Base-by-base conservation (phyloP, 2,113 vertebrate genomes). In the Theristicus caerulescens region DNA sequence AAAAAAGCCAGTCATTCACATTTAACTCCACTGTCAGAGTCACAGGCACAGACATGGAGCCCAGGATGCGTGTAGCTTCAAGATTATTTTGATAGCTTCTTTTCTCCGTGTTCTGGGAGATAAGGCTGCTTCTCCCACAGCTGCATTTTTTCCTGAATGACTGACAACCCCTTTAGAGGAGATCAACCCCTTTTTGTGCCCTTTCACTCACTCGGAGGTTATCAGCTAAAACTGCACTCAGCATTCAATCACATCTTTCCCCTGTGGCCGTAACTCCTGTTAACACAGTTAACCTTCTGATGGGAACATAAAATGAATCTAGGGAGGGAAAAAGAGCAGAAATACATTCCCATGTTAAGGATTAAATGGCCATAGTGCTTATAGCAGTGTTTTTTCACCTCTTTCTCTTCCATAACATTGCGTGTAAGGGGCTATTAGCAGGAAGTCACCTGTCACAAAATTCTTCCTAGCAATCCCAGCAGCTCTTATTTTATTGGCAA, bases 221-320 rank as follows among this genome's bases (percentile, higher is more conserved):
- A 98, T 97, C 97, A 95, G 97, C 97, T 95, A 86, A 90, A 96
- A 96, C 96, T 79, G 82, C 94, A 95, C 90, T 96, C 97, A 91
- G 90, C 90, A 73, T 96, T 98, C 97, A 97, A 94, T 93, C 97
- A 96, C 93, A 76, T 96, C 91, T 95, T 97, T 97, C 97, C 96
- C 96, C 94, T 92, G 92, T 94, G 97, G 94, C 96, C 66, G 54
- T 93, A 96, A 93, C 95, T 95, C 92, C 95, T 97, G 83, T 97
- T 95, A 97, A 98, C 96, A 97, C 96, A 97, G 95, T 97, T 97
- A 95, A 96, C 93, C 88, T 96, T 96, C 97, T 96, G 96, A 86
- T 96, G 95, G 94, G 97, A 97, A 96, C 96, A 94, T 86, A 94
- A 96, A 94, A 97, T 92, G 88, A 94, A 96, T 92, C 80, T 72